Evolutionary conservation across 2,888 invertebrate species (phyloP), one percentile per base, ranked within the genome.

Genomic region (Ochlodes sylvanus): DNA sequence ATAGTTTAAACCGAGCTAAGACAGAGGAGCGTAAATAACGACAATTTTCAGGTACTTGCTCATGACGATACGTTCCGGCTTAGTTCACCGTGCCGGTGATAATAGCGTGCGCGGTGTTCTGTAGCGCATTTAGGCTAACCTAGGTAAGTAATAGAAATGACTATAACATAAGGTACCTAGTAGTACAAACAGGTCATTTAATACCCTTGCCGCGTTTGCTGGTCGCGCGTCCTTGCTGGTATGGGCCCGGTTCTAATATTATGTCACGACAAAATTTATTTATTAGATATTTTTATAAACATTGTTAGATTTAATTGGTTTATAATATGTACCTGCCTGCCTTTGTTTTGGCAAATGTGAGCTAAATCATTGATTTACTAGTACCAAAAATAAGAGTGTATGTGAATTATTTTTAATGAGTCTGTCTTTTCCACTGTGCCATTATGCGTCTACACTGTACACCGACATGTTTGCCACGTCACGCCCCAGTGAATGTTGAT

Each of bases 21-120:
- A 77, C 75, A 77, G 80, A 77, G 79, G 69, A 76, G 75, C 72
- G 75, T 34, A 47, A 41, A 27, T 52, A 68, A 57, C 58, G 63
- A 32, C 63, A 58, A 84, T 84, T 84, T 85, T 83, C 79, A 76
- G 80, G 81, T 77, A 76, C 77, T 79, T 82, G 83, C 83, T 84
- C 83, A 82, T 81, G 79, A 85, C 85, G 85, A 83, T 83, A 80
- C 78, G 81, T 82, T 79, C 75, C 81, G 78, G 77, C 77, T 75
- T 82, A 81, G 81, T 81, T 79, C 76, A 71, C 67, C 71, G 65
- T 67, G 72, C 69, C 69, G 69, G 71, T 68, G 65, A 63, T 72
- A 70, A 72, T 73, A 66, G 65, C 71, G 70, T 44, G 44, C 62
- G 66, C 54, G 71, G 52, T 56, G 15, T 56, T 38, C 56, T 56